Conservation (phyloP, 1,140 invertebrate genomes). For the Drosophila truncata region DNA sequence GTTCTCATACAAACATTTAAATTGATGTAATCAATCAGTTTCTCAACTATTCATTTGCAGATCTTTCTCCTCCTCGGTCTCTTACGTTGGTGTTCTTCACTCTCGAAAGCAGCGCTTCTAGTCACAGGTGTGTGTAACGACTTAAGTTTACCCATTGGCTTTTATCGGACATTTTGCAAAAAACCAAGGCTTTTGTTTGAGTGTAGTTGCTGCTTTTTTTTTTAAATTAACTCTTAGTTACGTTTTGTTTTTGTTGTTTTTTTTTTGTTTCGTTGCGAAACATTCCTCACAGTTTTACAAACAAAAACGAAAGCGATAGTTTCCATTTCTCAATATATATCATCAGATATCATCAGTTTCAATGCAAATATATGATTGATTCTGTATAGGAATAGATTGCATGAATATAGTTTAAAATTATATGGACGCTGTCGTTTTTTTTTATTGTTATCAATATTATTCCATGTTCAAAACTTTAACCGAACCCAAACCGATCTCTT, state of each 20-base stretch:
- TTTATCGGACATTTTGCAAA: conserved; percentile 61
- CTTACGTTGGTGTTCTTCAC: conserved; percentile 29
- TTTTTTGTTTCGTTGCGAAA: conserved; percentile 83
- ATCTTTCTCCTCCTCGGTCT: conserved; percentile 18
- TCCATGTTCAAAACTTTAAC: conserved; percentile 43
- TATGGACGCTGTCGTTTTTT: conserved; percentile 57
- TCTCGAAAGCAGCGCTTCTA: conserved; percentile 39
- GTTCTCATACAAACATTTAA: conserved; percentile 59
- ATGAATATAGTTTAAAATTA: conserved; percentile 61
- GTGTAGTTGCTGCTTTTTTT: conserved; percentile 47
- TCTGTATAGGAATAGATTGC: conserved; percentile 70
- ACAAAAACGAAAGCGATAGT: conserved; percentile 56
- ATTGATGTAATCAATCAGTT: conserved; percentile 38
- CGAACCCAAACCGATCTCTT: conserved; percentile 27
- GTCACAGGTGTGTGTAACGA: conserved; percentile 41
- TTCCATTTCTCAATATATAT: conserved; percentile 37
- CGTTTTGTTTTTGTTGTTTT: conserved; percentile 50
- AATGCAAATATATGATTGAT: conserved; percentile 70
- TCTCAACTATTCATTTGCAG: conserved; percentile 43
- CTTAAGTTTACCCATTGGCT: conserved; percentile 46
- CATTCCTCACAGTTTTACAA: conserved; percentile 80
- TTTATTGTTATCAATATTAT: conserved; percentile 11
- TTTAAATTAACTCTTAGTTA: conserved; percentile 55
- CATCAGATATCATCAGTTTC: conserved; percentile 39
- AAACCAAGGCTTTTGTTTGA: conserved; percentile 58